A percentile compares a stretch with the other conserved stretches of the same genome.
phyloP scores from a whole-genome alignment of 2,113 vertebrate species.

The Xenotilapia longispinis region DNA sequence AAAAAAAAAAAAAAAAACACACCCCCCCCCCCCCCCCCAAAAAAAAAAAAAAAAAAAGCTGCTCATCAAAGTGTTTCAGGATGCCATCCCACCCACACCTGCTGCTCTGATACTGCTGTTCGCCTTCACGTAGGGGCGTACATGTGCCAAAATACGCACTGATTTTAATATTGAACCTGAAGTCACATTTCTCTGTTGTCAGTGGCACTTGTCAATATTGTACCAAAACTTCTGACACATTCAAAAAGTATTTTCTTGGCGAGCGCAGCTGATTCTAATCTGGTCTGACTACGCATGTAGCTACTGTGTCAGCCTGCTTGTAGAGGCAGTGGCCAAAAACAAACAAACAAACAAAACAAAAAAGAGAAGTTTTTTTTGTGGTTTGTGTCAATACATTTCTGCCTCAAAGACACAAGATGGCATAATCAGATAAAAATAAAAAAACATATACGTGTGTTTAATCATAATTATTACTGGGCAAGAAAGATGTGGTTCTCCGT shows the following conservation, averaged over 20 bases:
- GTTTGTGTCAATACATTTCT: constrained; percentile 33
- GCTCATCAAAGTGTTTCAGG: constrained; percentile 13
- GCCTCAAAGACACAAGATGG: constrained; percentile 56
- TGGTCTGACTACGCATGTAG: constrained; percentile 24
- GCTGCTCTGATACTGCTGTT: not conserved
- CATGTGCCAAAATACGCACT: not conserved
- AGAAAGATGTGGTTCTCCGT: not conserved
- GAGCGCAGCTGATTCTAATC: constrained; percentile 14
- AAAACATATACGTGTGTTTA: not conserved
- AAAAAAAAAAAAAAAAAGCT: not conserved
- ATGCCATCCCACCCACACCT: constrained; percentile 2
- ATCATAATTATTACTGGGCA: not conserved
- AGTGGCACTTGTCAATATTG: constrained; percentile 20
- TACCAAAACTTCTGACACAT: constrained; percentile 24
- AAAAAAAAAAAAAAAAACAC: too few relatives aligned
- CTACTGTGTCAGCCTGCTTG: constrained; percentile 23
- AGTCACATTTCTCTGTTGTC: not conserved
- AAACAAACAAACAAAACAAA: not conserved
- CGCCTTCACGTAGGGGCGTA: not conserved
- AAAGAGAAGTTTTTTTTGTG: not conserved
- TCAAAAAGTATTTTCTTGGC: constrained; percentile 9
- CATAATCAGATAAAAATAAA: constrained; percentile 45
- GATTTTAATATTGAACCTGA: not conserved
- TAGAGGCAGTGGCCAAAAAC: constrained; percentile 1
- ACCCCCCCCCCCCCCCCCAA: rapidly evolving